Percentiles rank a stretch among this genome's conserved stretches.
Evolutionary conservation across 2,888 invertebrate genomes (phyloP).

Genomic region (Eupithecia centaureata): DNA sequence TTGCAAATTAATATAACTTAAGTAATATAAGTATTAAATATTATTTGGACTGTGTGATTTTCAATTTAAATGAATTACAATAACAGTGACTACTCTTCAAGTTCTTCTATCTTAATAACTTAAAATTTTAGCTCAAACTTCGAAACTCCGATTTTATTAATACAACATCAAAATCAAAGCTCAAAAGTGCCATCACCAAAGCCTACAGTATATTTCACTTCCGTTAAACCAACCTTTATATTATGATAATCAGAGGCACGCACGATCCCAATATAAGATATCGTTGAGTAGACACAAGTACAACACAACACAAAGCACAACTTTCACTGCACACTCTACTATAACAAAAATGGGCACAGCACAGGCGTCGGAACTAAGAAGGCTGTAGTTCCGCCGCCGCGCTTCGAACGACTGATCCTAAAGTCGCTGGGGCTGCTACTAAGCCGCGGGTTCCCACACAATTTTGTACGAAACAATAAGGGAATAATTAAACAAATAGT

Average conservation of each 20-base stretch:
- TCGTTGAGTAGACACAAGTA: neutral
- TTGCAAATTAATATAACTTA: no score
- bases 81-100: no score
- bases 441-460: conserved; percentile 47
- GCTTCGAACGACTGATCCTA: conserved; percentile 35
- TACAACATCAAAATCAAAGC: neutral
- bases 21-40: no score
- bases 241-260: neutral
- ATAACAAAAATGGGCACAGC: neutral
- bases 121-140: neutral
- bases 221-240: neutral
- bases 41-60: no score
- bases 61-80: no score
- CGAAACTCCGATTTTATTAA: neutral
- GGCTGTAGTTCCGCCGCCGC: conserved; percentile 16
- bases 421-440: neutral
- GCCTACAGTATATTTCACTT: neutral
- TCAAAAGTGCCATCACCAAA: neutral
- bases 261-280: neutral
- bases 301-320: neutral
- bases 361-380: neutral
- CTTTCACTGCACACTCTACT: conserved; percentile 2
- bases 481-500: conserved; percentile 52
- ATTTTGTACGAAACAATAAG: conserved; percentile 48
- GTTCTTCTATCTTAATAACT: neutral